Evolutionary conservation across 2,888 invertebrate species (phyloP).

Genomic region (Rhaphigaster nebulosa): DNA sequence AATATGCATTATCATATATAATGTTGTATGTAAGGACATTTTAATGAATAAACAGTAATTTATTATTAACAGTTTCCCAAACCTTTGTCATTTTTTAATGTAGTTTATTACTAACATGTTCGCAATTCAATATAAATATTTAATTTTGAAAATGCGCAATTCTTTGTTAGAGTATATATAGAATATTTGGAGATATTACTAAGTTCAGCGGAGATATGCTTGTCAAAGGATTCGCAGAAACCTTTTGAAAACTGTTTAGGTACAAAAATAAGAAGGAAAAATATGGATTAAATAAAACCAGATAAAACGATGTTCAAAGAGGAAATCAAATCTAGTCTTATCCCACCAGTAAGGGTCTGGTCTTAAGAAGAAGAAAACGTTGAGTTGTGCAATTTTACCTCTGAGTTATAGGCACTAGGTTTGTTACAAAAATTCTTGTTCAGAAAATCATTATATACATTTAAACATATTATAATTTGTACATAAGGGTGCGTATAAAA

Average conservation of each 20-base stretch:
- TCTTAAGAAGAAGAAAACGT: neutral
- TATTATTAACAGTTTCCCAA: too few relatives aligned
- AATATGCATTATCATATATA: too few relatives aligned
- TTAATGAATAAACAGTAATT: too few relatives aligned
- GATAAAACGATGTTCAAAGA: neutral
- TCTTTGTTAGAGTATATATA: neutral
- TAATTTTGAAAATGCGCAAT: neutral
- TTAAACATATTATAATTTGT: too few relatives aligned
- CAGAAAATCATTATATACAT: too few relatives aligned
- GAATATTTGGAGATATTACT: neutral
- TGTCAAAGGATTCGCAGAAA: neutral
- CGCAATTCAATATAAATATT: neutral
- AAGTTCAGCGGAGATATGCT: neutral
- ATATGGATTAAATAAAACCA: neutral
- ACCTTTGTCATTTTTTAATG: too few relatives aligned
- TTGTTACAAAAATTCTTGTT: too few relatives aligned
- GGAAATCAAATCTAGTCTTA: neutral
- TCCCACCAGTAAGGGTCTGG: neutral
- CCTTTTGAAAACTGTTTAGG: neutral
- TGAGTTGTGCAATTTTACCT: too few relatives aligned
- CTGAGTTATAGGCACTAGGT: too few relatives aligned
- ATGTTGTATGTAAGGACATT: too few relatives aligned
- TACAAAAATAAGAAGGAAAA: neutral
- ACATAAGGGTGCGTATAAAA: too few relatives aligned
- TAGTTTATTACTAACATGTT: too few relatives aligned